Evolutionary conservation across 2,888 invertebrate species (phyloP), one percentile per base, ranked within the genome.

Genomic region (Aromia moschata): DNA sequence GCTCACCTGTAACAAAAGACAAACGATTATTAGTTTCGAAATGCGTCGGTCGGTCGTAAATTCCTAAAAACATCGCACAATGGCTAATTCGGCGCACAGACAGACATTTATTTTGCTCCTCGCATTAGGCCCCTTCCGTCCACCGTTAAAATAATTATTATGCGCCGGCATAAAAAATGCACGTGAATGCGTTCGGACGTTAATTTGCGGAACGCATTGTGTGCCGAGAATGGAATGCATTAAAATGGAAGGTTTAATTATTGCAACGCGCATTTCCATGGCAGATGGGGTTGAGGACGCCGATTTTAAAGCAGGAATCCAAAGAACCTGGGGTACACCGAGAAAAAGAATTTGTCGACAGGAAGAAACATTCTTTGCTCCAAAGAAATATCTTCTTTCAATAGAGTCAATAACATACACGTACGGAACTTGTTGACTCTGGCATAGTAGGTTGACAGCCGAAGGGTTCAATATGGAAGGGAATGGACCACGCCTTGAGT

Each of bases 1-100:
- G 25, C 49, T 40, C 49, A 49, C 49, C 49, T 49, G 49, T 25
- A 49, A 49, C 49, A 49, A 49, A 49, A 49, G 49, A 49, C n/a
- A 38, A 36, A 47, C 37, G 38, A 49, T 38, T 49, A 49, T 49
- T 49, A 38, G 49, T 49, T 38, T 49, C 5, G 38, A 49, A 49
- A 38, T 49, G 16, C 49, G 38, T 20, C 5, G 49, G 38, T 20
- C 5, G 49, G 47, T 25, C 37, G 15, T 47, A 47, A 17, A 47
- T 47, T 36, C 15, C 14, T 3, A 25, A 15, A 33, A 36, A 15
- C 33, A 33, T 16, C 3, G 9, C 30, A 47, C 33, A 33, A 33
- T 16, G 33, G 46, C 11, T n/a, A 18, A 10, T 49, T 49, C 20
- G 20, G 37, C n/a, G n/a, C 25, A 38, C 37, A 5, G 33, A 17